Evolutionary conservation across 2,797 vertebrate genomes (phyloP), one percentile per base, ranked within the genome.

Genomic region (Delichon dasypus): DNA sequence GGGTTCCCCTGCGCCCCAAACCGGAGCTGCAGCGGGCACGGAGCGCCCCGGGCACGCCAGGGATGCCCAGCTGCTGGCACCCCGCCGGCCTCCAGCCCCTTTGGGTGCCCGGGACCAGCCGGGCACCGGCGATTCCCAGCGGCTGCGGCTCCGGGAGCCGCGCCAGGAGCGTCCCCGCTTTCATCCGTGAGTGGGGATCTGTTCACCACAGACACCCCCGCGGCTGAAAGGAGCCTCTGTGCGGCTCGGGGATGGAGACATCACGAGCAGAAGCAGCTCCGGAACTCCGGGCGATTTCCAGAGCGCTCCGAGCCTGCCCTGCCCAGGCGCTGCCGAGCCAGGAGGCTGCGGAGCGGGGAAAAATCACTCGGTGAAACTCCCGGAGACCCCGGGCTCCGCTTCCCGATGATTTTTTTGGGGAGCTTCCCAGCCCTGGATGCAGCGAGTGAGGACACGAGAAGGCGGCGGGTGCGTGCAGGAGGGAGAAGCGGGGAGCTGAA

Each of bases 171-270:
- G 51, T 2, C 54, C 67, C 55, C 25, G 86, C 86, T 44, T 45
- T 29, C 1, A 10, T 82, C 53, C 25, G 30, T 15, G 48, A 30
- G 8, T 16, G 9, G 65, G 65, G 11, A 5, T 76, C 72, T 90
- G 85, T 21, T 32, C 38, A 2, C 2, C 36, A 2, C 79, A 88
- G 83, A 34, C 80, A 44, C n/a, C 44, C 45, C 36, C 4, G 74
- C 18, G 32, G 60, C 83, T 87, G 74, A 86, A 68, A 87, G 73
- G 62, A 68, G 53, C 65, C 54, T n/a, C 72, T 91, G 89, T 72
- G 67, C 13, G 0, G 19, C 50, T 29, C 22, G 1, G 13, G 76
- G 51, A 1, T 8, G 29, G 9, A 0, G 13, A 38, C 36, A 38
- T 10, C 36, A 38, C 36, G 36, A 38, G 36, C 21, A 58, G 54